A percentile compares a stretch with the other conserved stretches of the same genome.
Conservation (phyloP, 2,888 invertebrate species). For the Hemithea aestivaria region DNA sequence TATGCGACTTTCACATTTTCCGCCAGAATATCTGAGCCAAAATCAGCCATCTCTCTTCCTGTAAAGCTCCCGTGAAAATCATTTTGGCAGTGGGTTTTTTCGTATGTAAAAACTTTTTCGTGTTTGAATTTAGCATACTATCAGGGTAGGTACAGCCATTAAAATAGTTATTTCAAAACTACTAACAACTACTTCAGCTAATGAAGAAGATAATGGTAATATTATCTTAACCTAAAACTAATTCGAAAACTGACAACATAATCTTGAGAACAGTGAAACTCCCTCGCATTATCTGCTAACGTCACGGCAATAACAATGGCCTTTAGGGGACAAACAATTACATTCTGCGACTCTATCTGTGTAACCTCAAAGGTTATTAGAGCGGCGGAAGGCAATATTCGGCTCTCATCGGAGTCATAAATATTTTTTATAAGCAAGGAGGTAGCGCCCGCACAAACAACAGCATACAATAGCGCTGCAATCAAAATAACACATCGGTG, state of each 20-base stretch:
- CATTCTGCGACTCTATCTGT: constrained; percentile 13
- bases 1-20: too few relatives aligned
- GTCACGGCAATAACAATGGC: constrained; percentile 12
- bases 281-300: constrained; percentile 4
- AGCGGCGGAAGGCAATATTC: constrained; percentile 47
- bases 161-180: too few relatives aligned
- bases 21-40: too few relatives aligned
- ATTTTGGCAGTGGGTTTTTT: too few relatives aligned
- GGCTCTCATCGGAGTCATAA: constrained; percentile 46
- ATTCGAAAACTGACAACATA: not conserved
- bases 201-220: too few relatives aligned
- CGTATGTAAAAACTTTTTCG: too few relatives aligned
- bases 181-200: too few relatives aligned
- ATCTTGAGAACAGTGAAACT: constrained; percentile 1
- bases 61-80: too few relatives aligned
- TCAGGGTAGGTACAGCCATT: too few relatives aligned
- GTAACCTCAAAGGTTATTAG: constrained; percentile 42
- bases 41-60: too few relatives aligned
- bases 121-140: too few relatives aligned
- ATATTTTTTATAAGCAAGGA: constrained; percentile 55
- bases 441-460: constrained; percentile 56
- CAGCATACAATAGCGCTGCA: constrained; percentile 64
- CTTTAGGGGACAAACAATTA: constrained; percentile 19
- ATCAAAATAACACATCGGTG: constrained; percentile 73
- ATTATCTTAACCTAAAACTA: not conserved